phyloP scores from a whole-genome alignment of 2,888 invertebrate species.

The Microplitis manilae region DNA sequence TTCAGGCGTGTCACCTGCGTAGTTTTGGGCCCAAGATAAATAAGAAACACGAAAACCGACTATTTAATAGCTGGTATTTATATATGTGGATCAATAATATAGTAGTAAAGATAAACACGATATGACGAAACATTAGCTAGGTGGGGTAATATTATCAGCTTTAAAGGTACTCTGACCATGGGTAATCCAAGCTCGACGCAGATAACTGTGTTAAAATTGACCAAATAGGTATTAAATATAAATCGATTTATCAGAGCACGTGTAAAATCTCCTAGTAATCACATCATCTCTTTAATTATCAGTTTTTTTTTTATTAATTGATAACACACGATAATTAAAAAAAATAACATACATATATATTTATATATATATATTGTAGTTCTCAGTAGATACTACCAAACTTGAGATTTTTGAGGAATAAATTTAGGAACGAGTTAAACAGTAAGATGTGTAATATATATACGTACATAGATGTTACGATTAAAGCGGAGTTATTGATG shows the following conservation, averaged over 20 bases:
- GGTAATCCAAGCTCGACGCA: background rate
- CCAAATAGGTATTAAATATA: background rate
- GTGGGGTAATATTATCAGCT: background rate
- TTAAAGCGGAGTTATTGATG: constrained; percentile 10
- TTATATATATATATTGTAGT: no score
- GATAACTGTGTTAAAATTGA: background rate
- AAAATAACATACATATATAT: no score
- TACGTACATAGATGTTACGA: background rate
- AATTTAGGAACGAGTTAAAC: background rate
- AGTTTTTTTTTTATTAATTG: no score
- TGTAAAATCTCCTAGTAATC: background rate
- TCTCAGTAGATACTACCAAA: no score
- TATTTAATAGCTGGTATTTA: background rate
- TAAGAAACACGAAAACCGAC: background rate
- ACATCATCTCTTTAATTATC: background rate
- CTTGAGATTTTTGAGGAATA: background rate
- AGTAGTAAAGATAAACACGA: background rate
- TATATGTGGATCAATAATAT: background rate
- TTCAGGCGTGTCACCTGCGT: background rate
- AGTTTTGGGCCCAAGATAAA: background rate
- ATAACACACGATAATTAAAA: no score
- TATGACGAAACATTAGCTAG: background rate
- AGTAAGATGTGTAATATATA: background rate
- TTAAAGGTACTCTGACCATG: background rate
- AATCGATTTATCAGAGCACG: background rate